Percentiles rank a stretch among this genome's conserved stretches.
Conservation (phyloP, 2,113 vertebrate species). For the Sclerurus mexicanus region DNA sequence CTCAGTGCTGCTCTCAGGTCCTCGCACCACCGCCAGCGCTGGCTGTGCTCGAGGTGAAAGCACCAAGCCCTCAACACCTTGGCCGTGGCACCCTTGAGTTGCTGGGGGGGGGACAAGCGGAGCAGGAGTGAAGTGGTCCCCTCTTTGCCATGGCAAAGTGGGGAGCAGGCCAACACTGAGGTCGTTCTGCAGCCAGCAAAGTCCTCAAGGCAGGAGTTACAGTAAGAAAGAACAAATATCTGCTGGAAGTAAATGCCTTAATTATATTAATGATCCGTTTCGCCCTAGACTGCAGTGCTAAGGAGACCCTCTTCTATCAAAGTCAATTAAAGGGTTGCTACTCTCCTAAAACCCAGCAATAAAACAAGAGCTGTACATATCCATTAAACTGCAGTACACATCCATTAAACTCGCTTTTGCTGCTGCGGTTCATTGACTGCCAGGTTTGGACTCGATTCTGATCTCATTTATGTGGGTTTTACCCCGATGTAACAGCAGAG, state of each 20-base stretch:
- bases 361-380: slow-evolving; percentile 19
- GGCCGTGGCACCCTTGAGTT: not conserved
- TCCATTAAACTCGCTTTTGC: slow-evolving; percentile 43
- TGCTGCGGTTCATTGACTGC: slow-evolving; percentile 27
- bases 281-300: not conserved
- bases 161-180: not conserved
- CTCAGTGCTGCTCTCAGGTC: not conserved
- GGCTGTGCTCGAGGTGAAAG: accelerated
- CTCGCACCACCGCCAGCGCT: accelerated
- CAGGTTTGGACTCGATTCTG: not conserved
- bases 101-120: not conserved
- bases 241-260: not conserved
- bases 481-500: not conserved
- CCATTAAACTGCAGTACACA: slow-evolving; percentile 40
- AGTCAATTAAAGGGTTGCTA: slow-evolving; percentile 49
- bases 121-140: accelerated
- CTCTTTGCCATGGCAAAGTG: accelerated
- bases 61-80: accelerated
- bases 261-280: slow-evolving; percentile 3
- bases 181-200: not conserved
- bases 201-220: not conserved
- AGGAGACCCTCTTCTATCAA: slow-evolving; percentile 43
- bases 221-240: not conserved
- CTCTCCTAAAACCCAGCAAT: not conserved
- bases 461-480: not conserved